Evolutionary conservation across 2,888 invertebrate species (phyloP).

Genomic region (Nemotelus pantherinus): DNA sequence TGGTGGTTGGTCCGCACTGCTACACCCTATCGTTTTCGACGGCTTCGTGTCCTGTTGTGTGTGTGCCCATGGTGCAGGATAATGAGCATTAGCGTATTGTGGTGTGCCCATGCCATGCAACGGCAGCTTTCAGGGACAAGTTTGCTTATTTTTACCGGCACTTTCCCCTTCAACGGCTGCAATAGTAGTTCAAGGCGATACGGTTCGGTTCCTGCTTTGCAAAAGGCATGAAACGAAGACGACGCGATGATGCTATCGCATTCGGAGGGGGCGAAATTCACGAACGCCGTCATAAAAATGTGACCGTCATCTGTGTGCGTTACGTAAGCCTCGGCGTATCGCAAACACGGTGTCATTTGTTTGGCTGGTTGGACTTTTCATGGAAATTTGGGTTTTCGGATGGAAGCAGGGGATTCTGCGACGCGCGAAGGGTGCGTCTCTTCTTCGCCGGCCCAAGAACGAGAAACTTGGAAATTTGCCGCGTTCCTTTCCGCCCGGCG

Average conservation of each 20-base stretch:
- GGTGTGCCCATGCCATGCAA: not conserved
- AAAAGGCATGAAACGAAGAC: not conserved
- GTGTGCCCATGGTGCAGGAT: not conserved
- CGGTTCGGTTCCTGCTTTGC: not conserved
- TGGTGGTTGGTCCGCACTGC: not conserved
- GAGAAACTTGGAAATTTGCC: too few species aligned
- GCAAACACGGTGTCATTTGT: not conserved
- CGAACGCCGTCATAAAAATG: slow-evolving; percentile 64
- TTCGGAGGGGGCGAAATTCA: slow-evolving; percentile 54
- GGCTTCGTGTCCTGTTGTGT: not conserved
- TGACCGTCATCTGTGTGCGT: slow-evolving; percentile 67
- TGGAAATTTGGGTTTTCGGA: not conserved
- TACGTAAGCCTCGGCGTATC: slow-evolving; percentile 54
- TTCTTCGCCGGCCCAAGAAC: not conserved
- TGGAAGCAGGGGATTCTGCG: not conserved
- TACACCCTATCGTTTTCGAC: slow-evolving; percentile 26
- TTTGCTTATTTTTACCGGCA: slow-evolving; percentile 55
- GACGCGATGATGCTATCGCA: not conserved
- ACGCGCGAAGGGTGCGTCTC: not conserved
- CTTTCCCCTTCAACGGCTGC: slow-evolving; percentile 61
- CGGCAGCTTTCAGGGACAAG: slow-evolving; percentile 34
- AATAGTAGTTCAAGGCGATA: slow-evolving; percentile 64
- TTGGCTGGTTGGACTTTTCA: not conserved
- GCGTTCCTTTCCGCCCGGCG: not conserved
- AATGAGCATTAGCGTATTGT: not conserved